Base-by-base conservation (phyloP, 53 echinoderm and acorn worm species). In the Holothuria leucospilota region DNA sequence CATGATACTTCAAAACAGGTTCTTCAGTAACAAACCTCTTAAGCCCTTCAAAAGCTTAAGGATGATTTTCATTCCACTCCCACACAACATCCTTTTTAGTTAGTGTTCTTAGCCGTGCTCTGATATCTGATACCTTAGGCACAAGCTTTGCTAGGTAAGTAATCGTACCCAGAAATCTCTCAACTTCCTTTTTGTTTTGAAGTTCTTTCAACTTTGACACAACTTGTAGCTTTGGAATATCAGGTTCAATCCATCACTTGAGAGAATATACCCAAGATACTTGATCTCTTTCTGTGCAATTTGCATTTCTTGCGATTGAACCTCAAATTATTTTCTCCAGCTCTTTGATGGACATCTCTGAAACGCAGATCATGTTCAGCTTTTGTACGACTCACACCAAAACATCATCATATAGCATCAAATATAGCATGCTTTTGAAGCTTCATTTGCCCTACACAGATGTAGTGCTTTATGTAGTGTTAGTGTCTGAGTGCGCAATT, bases 221-320 rank as follows among this genome's bases (percentile, higher is more conserved):
- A 38, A 78, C 88, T 68, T 84, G 51, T 15, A 91, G 38, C 84
- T 91, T 91, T 11, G 38, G 13, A 27, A 20, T 23, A 77, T 91
- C 88, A 28, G 84, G 60, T 91, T 88, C 46, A 91, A 18, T 24
- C 91, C 91, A n/a, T 88, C 64, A 51, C 49, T 65, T 72, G 88
- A 71, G 8, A 91, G 68, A 9, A 85, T 51, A 51, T 85, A 70
- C 4, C 29, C 34, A 21, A 82, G n/a, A 25, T 82, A 82, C 9
- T 38, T 82, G 21, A 82, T 63, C 62, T 82, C 82, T 39, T 21
- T n/a, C 34, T 61, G 26, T 26, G 60, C 39, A 81, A 34, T 81
- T 60, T 14, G 30, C 61, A 81, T 29, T 81, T 81, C n/a, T n/a
- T n/a, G 15, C 16, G 15, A 51, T 75, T 75, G 1, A 75, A 23